Conservation (phyloP, 2,888 invertebrate genomes). For the Rhagonycha lutea region DNA sequence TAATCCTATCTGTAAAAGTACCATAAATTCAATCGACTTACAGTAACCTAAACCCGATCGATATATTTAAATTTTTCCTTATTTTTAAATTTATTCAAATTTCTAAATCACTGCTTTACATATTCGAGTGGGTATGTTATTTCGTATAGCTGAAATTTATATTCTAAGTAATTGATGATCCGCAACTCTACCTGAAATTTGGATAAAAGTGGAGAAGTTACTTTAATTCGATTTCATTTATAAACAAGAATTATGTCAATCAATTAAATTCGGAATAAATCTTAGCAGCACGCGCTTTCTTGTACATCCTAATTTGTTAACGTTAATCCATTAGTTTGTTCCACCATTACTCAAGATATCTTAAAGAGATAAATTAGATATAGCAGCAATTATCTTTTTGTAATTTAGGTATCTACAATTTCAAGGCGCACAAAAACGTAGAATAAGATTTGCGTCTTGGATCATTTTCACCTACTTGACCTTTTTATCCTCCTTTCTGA, state of each 20-base stretch:
- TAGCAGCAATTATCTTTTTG: background rate
- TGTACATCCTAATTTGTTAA: background rate
- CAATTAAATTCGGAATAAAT: background rate
- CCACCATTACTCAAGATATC: background rate
- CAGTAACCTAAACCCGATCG: background rate
- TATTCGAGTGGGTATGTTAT: background rate
- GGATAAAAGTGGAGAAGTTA: background rate
- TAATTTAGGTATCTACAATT: background rate
- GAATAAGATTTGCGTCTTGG: background rate
- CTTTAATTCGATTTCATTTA: background rate
- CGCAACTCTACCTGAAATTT: background rate
- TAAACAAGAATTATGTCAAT: background rate
- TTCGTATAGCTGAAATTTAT: background rate
- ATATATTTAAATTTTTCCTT: background rate
- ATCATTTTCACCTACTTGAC: background rate
- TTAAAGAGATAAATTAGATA: conserved; percentile 1
- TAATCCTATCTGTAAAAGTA: background rate
- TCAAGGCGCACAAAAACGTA: background rate
- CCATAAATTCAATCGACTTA: conserved; percentile 3
- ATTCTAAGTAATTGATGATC: background rate
- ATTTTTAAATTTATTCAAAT: background rate
- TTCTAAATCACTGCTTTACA: background rate
- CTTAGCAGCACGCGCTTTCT: background rate
- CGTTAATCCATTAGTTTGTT: background rate
- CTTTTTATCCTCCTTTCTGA: background rate